phyloP scores from a whole-genome alignment of 2,888 invertebrate species.

The Hypomecis punctinalis region DNA sequence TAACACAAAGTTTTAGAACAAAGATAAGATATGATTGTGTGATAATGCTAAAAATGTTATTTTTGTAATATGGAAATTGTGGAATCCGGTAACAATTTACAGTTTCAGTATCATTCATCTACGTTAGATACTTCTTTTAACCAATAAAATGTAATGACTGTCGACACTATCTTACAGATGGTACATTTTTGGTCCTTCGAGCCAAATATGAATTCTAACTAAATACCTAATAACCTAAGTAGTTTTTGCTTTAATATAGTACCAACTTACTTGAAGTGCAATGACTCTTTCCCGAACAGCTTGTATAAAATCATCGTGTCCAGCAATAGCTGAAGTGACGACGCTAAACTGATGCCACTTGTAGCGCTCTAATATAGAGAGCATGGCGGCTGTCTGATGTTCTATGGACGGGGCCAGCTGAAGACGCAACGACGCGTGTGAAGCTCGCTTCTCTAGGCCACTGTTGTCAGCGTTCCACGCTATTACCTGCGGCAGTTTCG shows the following conservation, averaged over 20 bases:
- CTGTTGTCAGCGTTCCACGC: conserved; percentile 99
- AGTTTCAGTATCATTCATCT: too few species aligned
- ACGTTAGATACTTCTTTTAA: too few species aligned
- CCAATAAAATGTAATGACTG: too few species aligned
- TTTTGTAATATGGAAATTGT: too few species aligned
- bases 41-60: too few species aligned
- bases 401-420: conserved; percentile 98
- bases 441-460: conserved; percentile 91
- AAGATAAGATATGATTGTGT: too few species aligned
- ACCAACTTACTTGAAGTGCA: conserved; percentile 88
- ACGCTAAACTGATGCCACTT: conserved; percentile 98
- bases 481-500: conserved; percentile 85
- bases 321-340: conserved; percentile 96
- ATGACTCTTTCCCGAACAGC: conserved; percentile 95
- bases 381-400: conserved; percentile 98
- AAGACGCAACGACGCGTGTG: conserved; percentile 94
- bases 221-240: too few species aligned
- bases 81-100: too few species aligned
- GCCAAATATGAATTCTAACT: too few species aligned
- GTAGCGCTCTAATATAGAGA: conserved; percentile 97
- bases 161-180: too few species aligned
- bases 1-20: too few species aligned
- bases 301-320: conserved; percentile 98
- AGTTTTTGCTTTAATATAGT: not conserved
- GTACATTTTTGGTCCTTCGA: too few species aligned